A percentile compares a stretch with the other conserved stretches of the same genome.
Conservation (phyloP, 1,140 invertebrate species). For the Gonioctena quinquepunctata region DNA sequence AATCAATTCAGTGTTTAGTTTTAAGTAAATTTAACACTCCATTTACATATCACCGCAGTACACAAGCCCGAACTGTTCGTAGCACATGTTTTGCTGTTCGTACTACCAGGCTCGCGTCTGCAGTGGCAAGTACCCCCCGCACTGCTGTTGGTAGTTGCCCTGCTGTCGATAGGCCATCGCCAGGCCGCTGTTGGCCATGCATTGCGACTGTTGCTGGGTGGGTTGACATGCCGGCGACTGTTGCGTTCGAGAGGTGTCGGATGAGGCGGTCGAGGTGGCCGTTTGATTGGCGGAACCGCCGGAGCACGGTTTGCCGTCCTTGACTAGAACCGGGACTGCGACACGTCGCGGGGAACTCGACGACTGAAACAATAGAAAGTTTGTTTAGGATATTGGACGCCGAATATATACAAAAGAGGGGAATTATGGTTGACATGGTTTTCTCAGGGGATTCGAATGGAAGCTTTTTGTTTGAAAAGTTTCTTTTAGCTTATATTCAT, state of each 20-base stretch:
- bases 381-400: too few relatives aligned
- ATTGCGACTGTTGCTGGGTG: slow-evolving; percentile 60
- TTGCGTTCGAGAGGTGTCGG: slow-evolving; percentile 51
- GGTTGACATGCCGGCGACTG: slow-evolving; percentile 55
- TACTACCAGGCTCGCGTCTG: slow-evolving; percentile 85
- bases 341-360: slow-evolving; percentile 89
- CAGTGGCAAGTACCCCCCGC: slow-evolving; percentile 81
- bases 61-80: slow-evolving; percentile 39
- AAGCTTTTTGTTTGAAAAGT: too few relatives aligned
- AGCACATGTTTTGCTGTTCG: slow-evolving; percentile 31
- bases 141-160: slow-evolving; percentile 73
- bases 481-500: too few relatives aligned
- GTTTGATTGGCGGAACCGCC: slow-evolving; percentile 57
- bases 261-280: slow-evolving; percentile 59
- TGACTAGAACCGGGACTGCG: slow-evolving; percentile 92
- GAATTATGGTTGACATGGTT: too few relatives aligned
- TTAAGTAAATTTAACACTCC: not conserved
- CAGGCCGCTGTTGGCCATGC: slow-evolving; percentile 66
- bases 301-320: slow-evolving; percentile 93
- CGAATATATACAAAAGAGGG: too few relatives aligned
- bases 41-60: slow-evolving; percentile 35
- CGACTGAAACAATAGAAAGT: slow-evolving; percentile 70
- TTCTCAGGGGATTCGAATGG: too few relatives aligned
- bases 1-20: too few relatives aligned
- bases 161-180: slow-evolving; percentile 68